Percentiles rank a stretch among this genome's conserved stretches.
phyloP scores from a whole-genome alignment of 2,888 invertebrate genomes.

The Athetis lepigone region DNA sequence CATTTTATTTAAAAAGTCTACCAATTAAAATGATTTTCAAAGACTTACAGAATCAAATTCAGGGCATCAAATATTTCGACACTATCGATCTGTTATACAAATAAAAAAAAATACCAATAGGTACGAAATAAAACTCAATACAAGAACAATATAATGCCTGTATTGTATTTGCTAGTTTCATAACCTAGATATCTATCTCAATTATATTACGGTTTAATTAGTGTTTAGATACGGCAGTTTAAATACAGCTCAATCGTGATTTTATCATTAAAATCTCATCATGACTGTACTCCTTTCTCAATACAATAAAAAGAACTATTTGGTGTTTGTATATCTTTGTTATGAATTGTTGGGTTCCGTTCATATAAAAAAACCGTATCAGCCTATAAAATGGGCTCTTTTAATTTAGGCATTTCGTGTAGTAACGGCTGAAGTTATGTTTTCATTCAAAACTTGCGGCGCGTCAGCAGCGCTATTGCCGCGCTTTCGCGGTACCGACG shows the following conservation, averaged over 20 bases:
- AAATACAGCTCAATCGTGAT: conserved; percentile 45
- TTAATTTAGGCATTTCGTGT: too few relatives aligned
- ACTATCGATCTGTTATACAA: conserved; percentile 4
- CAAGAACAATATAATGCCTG: conserved; percentile 11
- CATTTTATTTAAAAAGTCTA: not conserved
- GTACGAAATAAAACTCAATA: conserved; percentile 1
- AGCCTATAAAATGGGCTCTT: too few relatives aligned
- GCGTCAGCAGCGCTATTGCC: too few relatives aligned
- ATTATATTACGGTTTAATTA: conserved; percentile 52
- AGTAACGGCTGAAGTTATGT: too few relatives aligned
- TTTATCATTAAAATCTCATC: conserved; percentile 65
- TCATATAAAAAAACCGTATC: not conserved
- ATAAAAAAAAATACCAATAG: conserved; percentile 10
- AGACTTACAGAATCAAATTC: not conserved
- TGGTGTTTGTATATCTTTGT: conserved; percentile 5
- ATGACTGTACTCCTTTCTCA: conserved; percentile 61
- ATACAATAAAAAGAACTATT: conserved; percentile 51
- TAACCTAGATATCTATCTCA: conserved; percentile 49
- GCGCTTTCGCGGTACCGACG: too few relatives aligned
- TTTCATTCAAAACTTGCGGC: too few relatives aligned
- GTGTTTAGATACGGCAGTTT: conserved; percentile 37
- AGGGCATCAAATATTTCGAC: not conserved
- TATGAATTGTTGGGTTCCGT: conserved; percentile 33
- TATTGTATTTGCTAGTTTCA: conserved; percentile 23
- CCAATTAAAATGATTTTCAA: not conserved